Conservation (phyloP, 1,140 invertebrate species). For the Brevipalpus yothersi region DNA sequence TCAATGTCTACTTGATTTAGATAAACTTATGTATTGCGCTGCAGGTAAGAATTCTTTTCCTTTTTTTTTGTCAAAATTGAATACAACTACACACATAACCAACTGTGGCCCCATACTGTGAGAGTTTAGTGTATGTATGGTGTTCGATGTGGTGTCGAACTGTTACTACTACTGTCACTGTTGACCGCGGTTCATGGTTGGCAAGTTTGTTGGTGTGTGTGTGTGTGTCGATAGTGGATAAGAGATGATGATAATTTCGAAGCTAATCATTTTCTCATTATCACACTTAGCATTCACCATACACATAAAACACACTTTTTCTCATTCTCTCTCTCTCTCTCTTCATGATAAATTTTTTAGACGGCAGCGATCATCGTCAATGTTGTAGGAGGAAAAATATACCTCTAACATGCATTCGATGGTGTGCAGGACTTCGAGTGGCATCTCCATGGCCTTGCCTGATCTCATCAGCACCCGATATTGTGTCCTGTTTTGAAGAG, state of each 20-base stretch:
- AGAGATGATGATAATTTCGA: no score
- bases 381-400: slow-evolving; percentile 49
- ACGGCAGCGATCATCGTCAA: slow-evolving; percentile 46
- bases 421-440: slow-evolving; percentile 43
- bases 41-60: slow-evolving; percentile 22
- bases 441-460: slow-evolving; percentile 36
- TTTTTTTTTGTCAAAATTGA: slow-evolving; percentile 2
- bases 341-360: slow-evolving; percentile 13
- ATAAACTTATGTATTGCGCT: slow-evolving; percentile 41
- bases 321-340: no score
- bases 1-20: slow-evolving; percentile 49
- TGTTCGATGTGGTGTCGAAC: no score
- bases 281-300: no score
- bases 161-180: no score
- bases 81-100: neutral
- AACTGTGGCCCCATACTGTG: neutral
- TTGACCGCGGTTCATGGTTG: no score
- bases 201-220: no score
- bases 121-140: no score
- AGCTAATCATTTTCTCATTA: no score
- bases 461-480: slow-evolving; percentile 39
- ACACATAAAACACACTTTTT: no score
- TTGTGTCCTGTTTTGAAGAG: slow-evolving; percentile 52
- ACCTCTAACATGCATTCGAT: slow-evolving; percentile 42
- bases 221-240: no score